Conservation (phyloP, 2,888 invertebrate species). For the Halictus quadricinctus region DNA sequence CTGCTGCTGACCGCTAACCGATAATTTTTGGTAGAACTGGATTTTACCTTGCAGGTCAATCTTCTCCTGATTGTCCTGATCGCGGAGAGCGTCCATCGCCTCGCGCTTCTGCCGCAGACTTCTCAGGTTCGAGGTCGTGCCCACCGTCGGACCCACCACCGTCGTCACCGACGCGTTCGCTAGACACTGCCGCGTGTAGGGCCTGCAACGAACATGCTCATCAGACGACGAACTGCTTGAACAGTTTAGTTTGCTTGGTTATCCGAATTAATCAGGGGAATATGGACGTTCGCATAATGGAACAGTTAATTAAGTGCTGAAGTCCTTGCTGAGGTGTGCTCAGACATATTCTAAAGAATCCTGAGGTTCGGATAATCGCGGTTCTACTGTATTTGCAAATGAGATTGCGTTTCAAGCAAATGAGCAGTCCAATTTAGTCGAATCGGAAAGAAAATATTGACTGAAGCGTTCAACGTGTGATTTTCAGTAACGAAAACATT, state of each 20-base stretch:
- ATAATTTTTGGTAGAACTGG: slow-evolving; percentile 80
- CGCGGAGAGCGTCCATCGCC: slow-evolving; percentile 74
- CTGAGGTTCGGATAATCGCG: too few species aligned
- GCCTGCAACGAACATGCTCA: slow-evolving; percentile 67
- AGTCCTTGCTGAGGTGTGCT: too few species aligned
- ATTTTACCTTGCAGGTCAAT: slow-evolving; percentile 79
- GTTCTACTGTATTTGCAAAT: too few species aligned
- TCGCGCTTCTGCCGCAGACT: slow-evolving; percentile 72
- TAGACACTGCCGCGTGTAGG: slow-evolving; percentile 79
- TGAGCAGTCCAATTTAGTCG: neutral
- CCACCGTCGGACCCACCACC: slow-evolving; percentile 74
- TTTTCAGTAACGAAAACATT: too few species aligned
- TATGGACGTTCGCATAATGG: too few species aligned
- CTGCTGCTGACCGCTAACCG: slow-evolving; percentile 77
- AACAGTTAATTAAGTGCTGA: too few species aligned
- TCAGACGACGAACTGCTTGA: neutral
- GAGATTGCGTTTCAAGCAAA: neutral
- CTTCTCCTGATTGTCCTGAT: slow-evolving; percentile 80
- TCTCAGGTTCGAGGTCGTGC: slow-evolving; percentile 72
- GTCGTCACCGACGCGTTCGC: slow-evolving; percentile 78
- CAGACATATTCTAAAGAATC: too few species aligned
- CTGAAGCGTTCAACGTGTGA: neutral
- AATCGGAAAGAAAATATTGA: neutral
- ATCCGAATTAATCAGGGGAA: too few species aligned
- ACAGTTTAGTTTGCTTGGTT: neutral